Base-by-base conservation (phyloP, 1,140 invertebrate species). In the Neodiprion pinetum region DNA sequence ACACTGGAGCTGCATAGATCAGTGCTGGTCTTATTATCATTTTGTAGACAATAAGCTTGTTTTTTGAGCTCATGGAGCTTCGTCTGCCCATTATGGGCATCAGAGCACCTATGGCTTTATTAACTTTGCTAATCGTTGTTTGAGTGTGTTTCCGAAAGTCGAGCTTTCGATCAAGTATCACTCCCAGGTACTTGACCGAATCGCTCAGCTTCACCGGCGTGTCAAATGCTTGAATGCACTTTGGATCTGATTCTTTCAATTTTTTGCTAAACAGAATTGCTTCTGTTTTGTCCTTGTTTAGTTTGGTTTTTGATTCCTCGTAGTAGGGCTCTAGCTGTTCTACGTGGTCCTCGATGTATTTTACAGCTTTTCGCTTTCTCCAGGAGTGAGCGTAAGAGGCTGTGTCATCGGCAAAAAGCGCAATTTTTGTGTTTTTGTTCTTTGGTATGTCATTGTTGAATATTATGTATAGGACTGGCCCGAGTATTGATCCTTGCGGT, bases 381-480 rank as follows among this genome's bases (percentile, higher is more conserved):
- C 78, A 81, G 1, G 81, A 85, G 49, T 83, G 77, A 0, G 77
- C 70, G 75, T 83, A 80, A 1, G 84, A 78, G 1, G 79, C 79
- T 14, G 80, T 81, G 47, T 86, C 82, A 74, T 85, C 81, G 9
- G 81, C 83, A 68, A 83, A 85, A 53, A 80, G 70, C 14, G 81
- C 83, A 61, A 70, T 11, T 71, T 81, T 78, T 5, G 78, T 81
- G 78, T 79, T 78, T 14, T 23, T 1, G 48, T 78, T 78, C 48
- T n/a, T 73, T 70, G 9, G 78, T 79, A 83, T 74, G 67, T 82
- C 80, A 61, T 77, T 81, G 0, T 77, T 80, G 67, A 77, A 81
- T 2, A 82, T 53, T 11, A 73, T 75, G 70, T 79, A 85, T n/a
- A 84, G 70, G 3, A 77, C 50, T 48, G 79, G 80, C 1, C 80